A percentile compares a stretch with the other conserved stretches of the same genome.
phyloP scores from a whole-genome alignment of 30 jellyfish, hydroid and myxozoan species.

The Turritopsis dohrnii region DNA sequence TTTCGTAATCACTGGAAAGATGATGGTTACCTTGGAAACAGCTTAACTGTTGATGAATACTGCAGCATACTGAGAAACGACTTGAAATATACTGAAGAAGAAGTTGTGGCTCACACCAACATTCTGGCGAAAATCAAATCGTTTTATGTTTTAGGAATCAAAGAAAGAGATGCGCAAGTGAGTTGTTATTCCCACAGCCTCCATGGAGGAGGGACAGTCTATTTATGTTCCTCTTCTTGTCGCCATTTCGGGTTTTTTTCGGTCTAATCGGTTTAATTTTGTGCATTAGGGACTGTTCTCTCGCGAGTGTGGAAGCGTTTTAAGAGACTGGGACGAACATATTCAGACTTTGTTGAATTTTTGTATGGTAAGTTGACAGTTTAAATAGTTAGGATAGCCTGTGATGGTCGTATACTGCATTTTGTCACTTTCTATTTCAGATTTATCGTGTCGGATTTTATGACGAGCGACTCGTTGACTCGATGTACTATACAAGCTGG shows the following conservation, averaged over 20 bases:
- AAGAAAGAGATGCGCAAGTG: not conserved
- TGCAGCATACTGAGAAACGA: conserved; percentile 4
- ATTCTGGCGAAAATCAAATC: not conserved
- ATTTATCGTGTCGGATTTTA: conserved; percentile 11
- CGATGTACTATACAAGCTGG: not conserved
- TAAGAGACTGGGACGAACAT: not conserved
- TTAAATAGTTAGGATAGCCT: too few relatives aligned
- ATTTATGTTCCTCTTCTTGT: too few relatives aligned
- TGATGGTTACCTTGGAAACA: not conserved
- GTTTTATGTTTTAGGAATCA: not conserved
- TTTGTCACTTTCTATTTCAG: not conserved
- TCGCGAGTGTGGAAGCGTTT: not conserved
- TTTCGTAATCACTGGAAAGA: not conserved
- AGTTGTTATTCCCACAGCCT: not conserved
- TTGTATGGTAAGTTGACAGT: not conserved
- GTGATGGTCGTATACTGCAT: not conserved
- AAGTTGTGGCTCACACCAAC: not conserved
- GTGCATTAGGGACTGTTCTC: not conserved
- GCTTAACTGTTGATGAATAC: not conserved
- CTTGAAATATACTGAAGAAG: conserved; percentile 4
- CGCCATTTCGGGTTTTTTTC: not conserved
- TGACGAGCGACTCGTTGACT: conserved; percentile 1
- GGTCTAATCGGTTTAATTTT: not conserved
- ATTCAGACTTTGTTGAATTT: conserved; percentile 25
- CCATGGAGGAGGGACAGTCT: not conserved